phyloP scores from a whole-genome alignment of 2,113 vertebrate species.

The Fulica atra region DNA sequence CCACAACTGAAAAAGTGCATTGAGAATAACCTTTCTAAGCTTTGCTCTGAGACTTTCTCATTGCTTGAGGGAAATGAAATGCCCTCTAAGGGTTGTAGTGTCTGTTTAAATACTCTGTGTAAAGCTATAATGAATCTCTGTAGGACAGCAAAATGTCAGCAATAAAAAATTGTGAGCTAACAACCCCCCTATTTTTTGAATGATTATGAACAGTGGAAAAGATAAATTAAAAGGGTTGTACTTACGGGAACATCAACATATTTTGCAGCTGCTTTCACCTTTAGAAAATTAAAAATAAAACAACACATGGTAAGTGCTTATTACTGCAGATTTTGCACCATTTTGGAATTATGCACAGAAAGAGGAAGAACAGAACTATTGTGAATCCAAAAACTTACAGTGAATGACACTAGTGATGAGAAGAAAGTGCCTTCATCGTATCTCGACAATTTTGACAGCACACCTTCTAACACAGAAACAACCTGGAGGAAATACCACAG shows the following conservation, averaged over 20 bases:
- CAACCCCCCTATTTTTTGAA: background rate
- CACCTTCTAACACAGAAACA: slow-evolving; percentile 87
- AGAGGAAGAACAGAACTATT: background rate
- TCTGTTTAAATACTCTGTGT: slow-evolving; percentile 39
- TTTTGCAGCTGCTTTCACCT: slow-evolving; percentile 97
- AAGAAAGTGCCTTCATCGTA: slow-evolving; percentile 98
- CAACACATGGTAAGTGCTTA: slow-evolving; percentile 58
- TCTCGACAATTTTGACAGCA: slow-evolving; percentile 92
- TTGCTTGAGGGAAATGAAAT: slow-evolving; percentile 65
- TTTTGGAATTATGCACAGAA: slow-evolving; percentile 4
- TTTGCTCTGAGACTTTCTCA: slow-evolving; percentile 50
- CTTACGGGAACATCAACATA: slow-evolving; percentile 97
- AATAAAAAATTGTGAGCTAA: slow-evolving; percentile 21
- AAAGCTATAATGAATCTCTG: slow-evolving; percentile 48
- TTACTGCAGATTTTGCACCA: background rate
- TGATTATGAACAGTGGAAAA: background rate
- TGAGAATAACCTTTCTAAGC: slow-evolving; percentile 57
- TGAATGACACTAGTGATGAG: slow-evolving; percentile 96
- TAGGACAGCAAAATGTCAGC: slow-evolving; percentile 57
- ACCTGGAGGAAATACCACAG: slow-evolving; percentile 77
- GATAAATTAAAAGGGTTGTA: slow-evolving; percentile 58
- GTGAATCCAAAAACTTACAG: slow-evolving; percentile 84
- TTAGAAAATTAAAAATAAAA: slow-evolving; percentile 63
- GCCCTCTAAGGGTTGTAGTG: slow-evolving; percentile 38
- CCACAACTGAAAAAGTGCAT: slow-evolving; percentile 63